Conservation (phyloP, 2,888 invertebrate species). For the Fabriciana adippe region DNA sequence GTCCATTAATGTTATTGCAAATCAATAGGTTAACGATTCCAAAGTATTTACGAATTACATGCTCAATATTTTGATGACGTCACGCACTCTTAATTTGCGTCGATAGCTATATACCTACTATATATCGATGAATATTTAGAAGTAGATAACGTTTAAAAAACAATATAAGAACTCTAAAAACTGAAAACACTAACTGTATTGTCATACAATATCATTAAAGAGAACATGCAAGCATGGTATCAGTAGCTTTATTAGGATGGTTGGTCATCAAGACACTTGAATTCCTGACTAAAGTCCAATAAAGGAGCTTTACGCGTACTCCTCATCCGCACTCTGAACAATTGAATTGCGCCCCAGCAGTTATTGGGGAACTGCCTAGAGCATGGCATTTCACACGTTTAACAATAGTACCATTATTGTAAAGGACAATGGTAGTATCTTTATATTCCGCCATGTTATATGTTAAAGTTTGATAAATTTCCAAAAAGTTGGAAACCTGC, state of each 20-base stretch:
- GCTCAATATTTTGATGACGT: slow-evolving; percentile 22
- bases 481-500: neutral
- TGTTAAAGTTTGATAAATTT: slow-evolving; percentile 2
- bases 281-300: slow-evolving; percentile 15
- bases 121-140: neutral
- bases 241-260: neutral
- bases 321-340: slow-evolving; percentile 22
- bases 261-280: slow-evolving; percentile 2
- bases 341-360: slow-evolving; percentile 22
- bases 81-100: neutral
- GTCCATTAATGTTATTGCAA: slow-evolving; percentile 34
- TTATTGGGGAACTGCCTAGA: slow-evolving; percentile 11
- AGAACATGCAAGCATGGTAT: too few relatives aligned
- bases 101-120: neutral
- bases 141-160: neutral
- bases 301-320: slow-evolving; percentile 13
- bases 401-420: slow-evolving; percentile 28
- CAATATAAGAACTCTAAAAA: too few relatives aligned
- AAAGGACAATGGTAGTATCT: slow-evolving; percentile 20
- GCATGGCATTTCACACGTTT: slow-evolving; percentile 26
- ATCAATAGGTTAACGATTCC: slow-evolving; percentile 31
- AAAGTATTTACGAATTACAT: slow-evolving; percentile 16
- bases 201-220: too few relatives aligned
- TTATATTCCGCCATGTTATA: slow-evolving; percentile 14
- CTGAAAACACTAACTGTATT: too few relatives aligned